These are phyloP conservation scores for Lypha dubia DNA, from an alignment of 2,888 invertebrate species.

Conservation along the genomic window DNA sequence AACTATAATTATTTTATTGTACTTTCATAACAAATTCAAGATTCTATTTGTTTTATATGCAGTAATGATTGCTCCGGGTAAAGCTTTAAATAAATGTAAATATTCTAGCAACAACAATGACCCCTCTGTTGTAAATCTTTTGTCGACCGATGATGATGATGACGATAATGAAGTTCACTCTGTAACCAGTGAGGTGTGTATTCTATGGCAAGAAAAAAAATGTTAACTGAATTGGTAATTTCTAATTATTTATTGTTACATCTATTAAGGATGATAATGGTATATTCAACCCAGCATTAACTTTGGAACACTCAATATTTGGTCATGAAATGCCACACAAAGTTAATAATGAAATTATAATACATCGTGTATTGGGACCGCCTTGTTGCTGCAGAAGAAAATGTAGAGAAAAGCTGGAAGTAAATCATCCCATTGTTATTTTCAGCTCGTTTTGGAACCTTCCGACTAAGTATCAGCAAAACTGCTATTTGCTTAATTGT, in stretches of 20 bases:
- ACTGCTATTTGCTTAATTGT: conserved; percentile 17
- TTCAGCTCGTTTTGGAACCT: conserved; percentile 27
- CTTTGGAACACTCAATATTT: conserved; percentile 9
- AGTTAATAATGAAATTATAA: background rate
- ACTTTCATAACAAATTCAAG: background rate
- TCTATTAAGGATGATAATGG: background rate
- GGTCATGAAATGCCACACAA: background rate
- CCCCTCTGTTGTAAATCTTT: conserved; percentile 26
- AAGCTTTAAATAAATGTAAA: conserved; percentile 7
- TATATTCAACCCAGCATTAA: background rate
- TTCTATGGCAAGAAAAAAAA: background rate
- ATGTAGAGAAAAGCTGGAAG: conserved; percentile 10
- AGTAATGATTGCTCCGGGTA: conserved; percentile 13
- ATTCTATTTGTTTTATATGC: conserved; percentile 14
- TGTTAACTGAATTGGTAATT: background rate
- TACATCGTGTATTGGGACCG: conserved; percentile 21
- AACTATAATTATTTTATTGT: conserved; percentile 11
- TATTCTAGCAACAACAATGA: conserved; percentile 13
- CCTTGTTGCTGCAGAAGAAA: conserved; percentile 28
- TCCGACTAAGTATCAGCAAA: conserved; percentile 5
- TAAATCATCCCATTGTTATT: conserved; percentile 21
- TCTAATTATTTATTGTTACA: background rate
- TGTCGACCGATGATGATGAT: conserved; percentile 23
- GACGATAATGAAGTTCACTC: conserved; percentile 20
- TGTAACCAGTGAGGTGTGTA: conserved; percentile 23